Evolutionary conservation across 2,113 vertebrate genomes (phyloP).

Genomic region (Tringa solitaria): DNA sequence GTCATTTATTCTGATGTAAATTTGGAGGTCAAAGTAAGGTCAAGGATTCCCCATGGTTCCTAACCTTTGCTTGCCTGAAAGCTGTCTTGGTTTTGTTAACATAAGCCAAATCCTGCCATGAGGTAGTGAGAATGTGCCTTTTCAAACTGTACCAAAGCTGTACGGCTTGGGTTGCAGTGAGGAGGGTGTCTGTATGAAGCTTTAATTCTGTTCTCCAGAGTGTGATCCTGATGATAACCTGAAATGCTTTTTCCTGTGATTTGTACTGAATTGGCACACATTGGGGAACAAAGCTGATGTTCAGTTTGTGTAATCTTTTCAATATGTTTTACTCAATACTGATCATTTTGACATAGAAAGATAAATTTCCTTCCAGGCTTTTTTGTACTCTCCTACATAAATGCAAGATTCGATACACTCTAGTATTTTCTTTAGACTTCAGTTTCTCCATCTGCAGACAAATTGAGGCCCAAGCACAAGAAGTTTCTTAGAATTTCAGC

Average conservation of each 20-base stretch:
- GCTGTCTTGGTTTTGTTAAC: background rate
- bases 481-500: rapidly evolving
- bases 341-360: background rate
- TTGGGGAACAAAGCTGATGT: background rate
- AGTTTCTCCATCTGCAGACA: background rate
- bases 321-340: background rate
- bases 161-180: rapidly evolving
- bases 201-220: background rate
- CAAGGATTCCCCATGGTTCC: background rate
- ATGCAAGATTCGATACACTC: background rate
- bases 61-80: background rate
- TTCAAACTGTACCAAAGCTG: background rate
- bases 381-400: background rate
- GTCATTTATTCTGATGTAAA: background rate
- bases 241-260: background rate
- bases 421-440: background rate
- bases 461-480: background rate
- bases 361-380: background rate
- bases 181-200: too few species aligned
- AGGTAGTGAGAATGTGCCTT: background rate
- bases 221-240: rapidly evolving
- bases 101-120: rapidly evolving
- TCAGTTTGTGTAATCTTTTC: background rate
- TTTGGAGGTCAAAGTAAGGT: slow-evolving; percentile 7
- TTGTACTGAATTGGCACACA: background rate